Base-by-base conservation (phyloP, 2,888 invertebrate genomes). In the Drosophila robusta region DNA sequence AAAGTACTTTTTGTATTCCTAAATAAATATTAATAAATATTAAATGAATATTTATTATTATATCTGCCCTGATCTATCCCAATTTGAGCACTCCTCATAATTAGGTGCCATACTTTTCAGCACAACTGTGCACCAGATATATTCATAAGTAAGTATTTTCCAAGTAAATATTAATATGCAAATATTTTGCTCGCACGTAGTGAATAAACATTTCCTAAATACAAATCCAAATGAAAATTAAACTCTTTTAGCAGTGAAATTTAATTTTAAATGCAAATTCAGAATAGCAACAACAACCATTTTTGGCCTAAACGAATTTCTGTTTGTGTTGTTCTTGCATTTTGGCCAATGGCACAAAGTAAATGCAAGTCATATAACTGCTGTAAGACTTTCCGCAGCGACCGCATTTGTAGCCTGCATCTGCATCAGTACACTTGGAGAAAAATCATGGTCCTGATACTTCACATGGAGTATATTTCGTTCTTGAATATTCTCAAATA, bases 181-280 rank as follows among this genome's bases (percentile, higher is more conserved):
- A 56, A 63, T 29, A 42, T 38, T 54, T 52, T 16, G 34, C 46
- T 24, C 26, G 22, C 47, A 36, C 24, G 29, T 42, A 32, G 44
- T 34, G 52, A 58, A 71, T 73, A 74, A 78, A 74, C 67, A 74
- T 60, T 65, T 39, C 9, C 1, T 11, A n/a, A 47, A 45, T 50
- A 29, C 7, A 34, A 44, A 47, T 63, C 42, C 14, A 50, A 55
- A 62, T 55, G 24, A 14, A 36, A 58, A 57, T 34, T 45, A 45
- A 54, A 58, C 44, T 49, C 44, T 39, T 34, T 34, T 34, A 34
- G 34, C 34, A 34, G 1, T 34, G 12, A 34, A 34, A 34, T 34
- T 34, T 4, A 32, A 51, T 36, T 29, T 8, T n/a, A 22, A 8
- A n/a, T 22, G 4, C 34, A 18, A 29, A n/a, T 26, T 44, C 2